Conservation (phyloP, 2,888 invertebrate species). For the Nemurella pictetii region DNA sequence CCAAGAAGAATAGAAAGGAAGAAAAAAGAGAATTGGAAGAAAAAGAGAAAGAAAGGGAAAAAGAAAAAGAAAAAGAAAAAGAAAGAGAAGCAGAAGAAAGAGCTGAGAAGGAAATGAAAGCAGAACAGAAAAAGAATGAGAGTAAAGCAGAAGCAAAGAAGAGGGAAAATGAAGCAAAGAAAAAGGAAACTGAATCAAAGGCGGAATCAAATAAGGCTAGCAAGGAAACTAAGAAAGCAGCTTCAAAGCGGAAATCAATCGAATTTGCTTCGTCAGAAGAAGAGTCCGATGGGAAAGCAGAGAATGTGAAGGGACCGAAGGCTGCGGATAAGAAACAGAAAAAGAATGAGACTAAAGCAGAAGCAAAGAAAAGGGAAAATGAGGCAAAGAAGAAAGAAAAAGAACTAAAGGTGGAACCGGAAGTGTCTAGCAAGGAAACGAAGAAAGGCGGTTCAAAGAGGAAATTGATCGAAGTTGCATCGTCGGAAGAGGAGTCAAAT, state of each 20-base stretch:
- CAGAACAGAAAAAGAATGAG: neutral
- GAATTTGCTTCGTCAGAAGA: too few relatives aligned
- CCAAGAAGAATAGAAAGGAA: neutral
- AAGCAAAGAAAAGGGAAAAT: neutral
- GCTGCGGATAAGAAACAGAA: too few relatives aligned
- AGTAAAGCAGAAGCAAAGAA: conserved; percentile 22
- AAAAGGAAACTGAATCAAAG: neutral
- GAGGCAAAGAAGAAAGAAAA: neutral
- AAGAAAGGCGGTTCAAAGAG: neutral
- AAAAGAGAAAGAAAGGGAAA: neutral
- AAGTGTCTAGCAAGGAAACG: neutral
- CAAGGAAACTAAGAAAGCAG: neutral
- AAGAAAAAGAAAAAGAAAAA: neutral
- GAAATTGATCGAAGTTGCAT: neutral
- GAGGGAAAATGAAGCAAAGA: neutral
- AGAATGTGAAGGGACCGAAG: neutral
- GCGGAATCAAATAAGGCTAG: neutral
- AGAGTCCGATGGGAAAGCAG: too few relatives aligned
- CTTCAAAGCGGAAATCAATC: too few relatives aligned
- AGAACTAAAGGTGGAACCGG: neutral
- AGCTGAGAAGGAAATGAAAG: neutral
- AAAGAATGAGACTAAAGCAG: too few relatives aligned
- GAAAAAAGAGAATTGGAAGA: conserved; percentile 26
- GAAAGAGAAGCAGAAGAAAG: neutral
- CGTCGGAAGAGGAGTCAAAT: neutral